Percentiles rank a stretch among this genome's conserved stretches.
These are phyloP conservation scores for Antheraea pernyi DNA, from an alignment of 1,140 invertebrate genomes.

Conservation along the genomic window DNA sequence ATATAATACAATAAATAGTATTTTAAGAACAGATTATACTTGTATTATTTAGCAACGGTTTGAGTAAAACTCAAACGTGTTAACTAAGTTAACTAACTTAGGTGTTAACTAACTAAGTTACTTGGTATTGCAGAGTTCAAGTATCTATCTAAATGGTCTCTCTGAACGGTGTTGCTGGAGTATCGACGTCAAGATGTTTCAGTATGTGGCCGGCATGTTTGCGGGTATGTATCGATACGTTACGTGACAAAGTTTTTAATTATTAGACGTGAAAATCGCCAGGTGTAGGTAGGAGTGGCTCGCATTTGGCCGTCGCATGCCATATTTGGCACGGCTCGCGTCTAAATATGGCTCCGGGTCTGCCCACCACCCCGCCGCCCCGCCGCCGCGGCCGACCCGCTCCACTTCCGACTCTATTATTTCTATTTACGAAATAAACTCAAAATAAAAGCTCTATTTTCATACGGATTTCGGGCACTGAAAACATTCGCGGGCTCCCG, in stretches of 20 bases:
- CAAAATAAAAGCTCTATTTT: conserved; percentile 78
- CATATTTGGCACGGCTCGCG: conserved; percentile 86
- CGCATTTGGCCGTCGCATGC: conserved; percentile 85
- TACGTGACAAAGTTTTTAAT: conserved; percentile 77
- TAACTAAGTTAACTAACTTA: too few relatives aligned
- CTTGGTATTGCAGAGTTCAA: neutral
- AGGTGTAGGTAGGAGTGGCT: conserved; percentile 82
- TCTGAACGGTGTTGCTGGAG: neutral
- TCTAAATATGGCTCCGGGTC: conserved; percentile 88
- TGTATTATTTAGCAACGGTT: neutral
- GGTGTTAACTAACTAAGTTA: too few relatives aligned
- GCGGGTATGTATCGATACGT: conserved; percentile 37
- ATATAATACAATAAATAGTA: too few relatives aligned
- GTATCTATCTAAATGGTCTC: neutral
- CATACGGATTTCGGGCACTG: conserved; percentile 73
- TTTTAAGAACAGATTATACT: too few relatives aligned
- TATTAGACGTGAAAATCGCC: conserved; percentile 77
- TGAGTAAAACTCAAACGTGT: neutral
- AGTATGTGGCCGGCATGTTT: neutral
- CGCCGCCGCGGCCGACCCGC: conserved; percentile 60
- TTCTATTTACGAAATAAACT: conserved; percentile 79
- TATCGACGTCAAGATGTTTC: neutral
- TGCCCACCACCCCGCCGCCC: conserved; percentile 77
- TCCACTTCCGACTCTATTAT: conserved; percentile 79
- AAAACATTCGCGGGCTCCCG: conserved; percentile 70